These are phyloP conservation scores for Syndactyla subalaris DNA, from an alignment of 2,797 vertebrate genomes.

Conservation along the genomic window DNA sequence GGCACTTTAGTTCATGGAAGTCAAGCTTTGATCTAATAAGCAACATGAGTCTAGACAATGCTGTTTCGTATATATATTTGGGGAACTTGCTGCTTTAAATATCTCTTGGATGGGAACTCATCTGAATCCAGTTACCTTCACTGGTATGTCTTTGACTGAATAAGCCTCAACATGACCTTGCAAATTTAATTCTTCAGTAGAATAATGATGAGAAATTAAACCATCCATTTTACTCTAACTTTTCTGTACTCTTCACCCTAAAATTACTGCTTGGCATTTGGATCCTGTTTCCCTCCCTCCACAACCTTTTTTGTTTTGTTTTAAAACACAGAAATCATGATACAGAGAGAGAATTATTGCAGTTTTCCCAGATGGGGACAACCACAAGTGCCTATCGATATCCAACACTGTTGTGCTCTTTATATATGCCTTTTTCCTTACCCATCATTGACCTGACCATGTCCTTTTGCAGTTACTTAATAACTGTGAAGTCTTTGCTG, in stretches of 20 bases:
- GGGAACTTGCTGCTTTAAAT: slow-evolving; percentile 40
- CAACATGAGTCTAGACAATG: neutral
- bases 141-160: slow-evolving; percentile 35
- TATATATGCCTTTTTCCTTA: neutral
- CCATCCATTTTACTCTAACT: slow-evolving; percentile 35
- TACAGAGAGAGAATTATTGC: neutral
- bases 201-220: slow-evolving; percentile 63
- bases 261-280: neutral
- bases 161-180: slow-evolving; percentile 25
- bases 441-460: slow-evolving; percentile 1
- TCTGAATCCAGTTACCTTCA: slow-evolving; percentile 55
- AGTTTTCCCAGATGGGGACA: neutral
- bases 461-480: slow-evolving; percentile 42
- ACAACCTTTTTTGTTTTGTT: neutral
- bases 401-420: neutral
- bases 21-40: slow-evolving; percentile 10
- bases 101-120: slow-evolving; percentile 2
- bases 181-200: slow-evolving; percentile 61
- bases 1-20: neutral
- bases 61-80: slow-evolving; percentile 32
- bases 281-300: neutral
- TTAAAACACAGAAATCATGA: neutral
- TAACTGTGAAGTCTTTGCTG: slow-evolving; percentile 14
- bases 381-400: neutral
- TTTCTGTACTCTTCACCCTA: slow-evolving; percentile 28